Evolutionary conservation across 2,113 vertebrate species (phyloP).

Genomic region (Ceyx margarethae): DNA sequence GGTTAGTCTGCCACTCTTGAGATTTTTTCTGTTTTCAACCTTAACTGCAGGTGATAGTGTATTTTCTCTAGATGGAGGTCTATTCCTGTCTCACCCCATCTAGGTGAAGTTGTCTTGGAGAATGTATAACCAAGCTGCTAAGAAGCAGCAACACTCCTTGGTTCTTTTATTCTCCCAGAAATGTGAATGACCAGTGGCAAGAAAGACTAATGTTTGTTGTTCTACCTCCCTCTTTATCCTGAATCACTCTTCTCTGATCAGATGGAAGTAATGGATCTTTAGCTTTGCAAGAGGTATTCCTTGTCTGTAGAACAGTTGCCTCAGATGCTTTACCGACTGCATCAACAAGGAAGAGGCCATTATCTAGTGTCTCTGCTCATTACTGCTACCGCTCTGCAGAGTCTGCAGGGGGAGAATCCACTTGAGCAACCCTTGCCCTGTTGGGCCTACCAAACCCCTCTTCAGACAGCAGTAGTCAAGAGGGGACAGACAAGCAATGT

Average conservation of each 20-base stretch:
- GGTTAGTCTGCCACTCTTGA: neutral
- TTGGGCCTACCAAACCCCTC: neutral
- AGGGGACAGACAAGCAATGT: neutral
- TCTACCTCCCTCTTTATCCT: neutral
- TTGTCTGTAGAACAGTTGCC: neutral
- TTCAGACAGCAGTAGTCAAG: neutral
- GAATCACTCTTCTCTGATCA: neutral
- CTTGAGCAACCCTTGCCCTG: neutral
- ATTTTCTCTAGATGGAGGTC: neutral
- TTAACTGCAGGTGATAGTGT: neutral
- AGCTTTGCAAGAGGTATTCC: neutral
- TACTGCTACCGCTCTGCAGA: neutral
- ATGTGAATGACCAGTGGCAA: neutral
- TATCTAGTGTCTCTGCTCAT: neutral
- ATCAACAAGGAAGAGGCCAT: neutral
- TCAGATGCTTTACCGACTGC: neutral
- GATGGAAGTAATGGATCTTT: neutral
- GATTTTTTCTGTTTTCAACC: neutral
- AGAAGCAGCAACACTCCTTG: neutral
- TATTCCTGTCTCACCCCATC: neutral
- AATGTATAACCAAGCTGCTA: neutral
- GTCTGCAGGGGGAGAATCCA: neutral
- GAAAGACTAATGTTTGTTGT: neutral
- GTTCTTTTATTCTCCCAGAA: constrained; percentile 18
- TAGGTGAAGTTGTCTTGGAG: neutral